These are phyloP conservation scores for Oryctolagus cuniculus DNA, from an alignment of 2,113 vertebrate genomes.

Conservation along the genomic window DNA sequence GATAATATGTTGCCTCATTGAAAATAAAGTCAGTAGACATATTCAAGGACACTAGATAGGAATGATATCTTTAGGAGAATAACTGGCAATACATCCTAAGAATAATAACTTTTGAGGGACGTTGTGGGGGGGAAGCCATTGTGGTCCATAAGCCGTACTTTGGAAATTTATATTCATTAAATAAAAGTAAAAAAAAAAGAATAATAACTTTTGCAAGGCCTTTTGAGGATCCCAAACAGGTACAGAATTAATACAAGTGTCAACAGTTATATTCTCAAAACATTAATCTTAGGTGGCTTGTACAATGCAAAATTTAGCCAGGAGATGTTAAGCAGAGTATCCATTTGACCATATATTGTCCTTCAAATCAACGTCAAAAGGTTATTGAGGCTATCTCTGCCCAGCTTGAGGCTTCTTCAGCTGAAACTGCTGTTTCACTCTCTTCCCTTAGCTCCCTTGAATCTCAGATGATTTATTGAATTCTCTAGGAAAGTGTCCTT, in stretches of 20 bases:
- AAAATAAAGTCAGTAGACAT: conserved; percentile 27
- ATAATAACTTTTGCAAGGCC: background rate
- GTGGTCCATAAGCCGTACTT: too few relatives aligned
- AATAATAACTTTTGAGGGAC: conserved; percentile 20
- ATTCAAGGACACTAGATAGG: background rate
- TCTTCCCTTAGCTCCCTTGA: background rate
- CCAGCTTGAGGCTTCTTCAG: background rate
- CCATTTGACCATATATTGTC: background rate
- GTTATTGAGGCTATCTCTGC: background rate
- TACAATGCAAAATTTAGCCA: background rate
- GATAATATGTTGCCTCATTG: background rate
- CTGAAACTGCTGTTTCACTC: background rate
- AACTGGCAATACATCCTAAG: background rate
- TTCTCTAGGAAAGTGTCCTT: background rate
- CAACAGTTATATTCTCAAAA: background rate
- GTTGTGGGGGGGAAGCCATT: too few relatives aligned
- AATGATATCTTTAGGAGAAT: conserved; percentile 33
- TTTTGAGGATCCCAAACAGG: background rate
- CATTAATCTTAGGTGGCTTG: background rate
- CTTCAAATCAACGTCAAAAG: background rate
- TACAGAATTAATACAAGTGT: conserved; percentile 28
- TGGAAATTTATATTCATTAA: too few relatives aligned
- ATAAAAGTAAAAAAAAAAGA: too few relatives aligned
- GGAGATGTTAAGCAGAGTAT: background rate
- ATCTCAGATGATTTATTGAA: background rate